Conservation (phyloP, 2,797 vertebrate genomes). For the Ambastaia sidthimunki region DNA sequence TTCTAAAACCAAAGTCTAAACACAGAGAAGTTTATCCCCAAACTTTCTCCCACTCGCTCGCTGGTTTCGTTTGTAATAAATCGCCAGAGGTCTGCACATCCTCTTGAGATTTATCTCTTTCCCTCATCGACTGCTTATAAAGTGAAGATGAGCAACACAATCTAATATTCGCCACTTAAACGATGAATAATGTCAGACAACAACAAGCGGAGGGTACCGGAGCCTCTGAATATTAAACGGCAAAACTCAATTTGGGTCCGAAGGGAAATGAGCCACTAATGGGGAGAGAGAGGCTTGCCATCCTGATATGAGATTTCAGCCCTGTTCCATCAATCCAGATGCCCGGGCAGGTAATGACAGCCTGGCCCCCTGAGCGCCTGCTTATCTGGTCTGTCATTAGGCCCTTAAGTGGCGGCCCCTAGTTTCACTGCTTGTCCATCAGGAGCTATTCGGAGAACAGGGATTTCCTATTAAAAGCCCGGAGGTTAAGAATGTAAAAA, state of each 20-base stretch:
- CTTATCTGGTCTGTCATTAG: constrained; percentile 77
- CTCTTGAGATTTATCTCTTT: constrained; percentile 67
- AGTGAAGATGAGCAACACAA: constrained; percentile 69
- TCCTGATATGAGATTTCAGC: constrained; percentile 58
- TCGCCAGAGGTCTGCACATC: constrained; percentile 57
- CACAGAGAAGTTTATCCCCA: constrained; percentile 38
- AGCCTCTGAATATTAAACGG: constrained; percentile 73
- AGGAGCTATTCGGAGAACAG: constrained; percentile 68
- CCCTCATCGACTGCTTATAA: constrained; percentile 65
- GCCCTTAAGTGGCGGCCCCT: constrained; percentile 70
- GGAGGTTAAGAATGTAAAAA: constrained; percentile 36
- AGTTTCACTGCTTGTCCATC: constrained; percentile 76
- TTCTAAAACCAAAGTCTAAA: constrained; percentile 7
- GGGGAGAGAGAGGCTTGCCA: constrained; percentile 60
- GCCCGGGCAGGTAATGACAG: constrained; percentile 34
- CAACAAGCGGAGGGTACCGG: constrained; percentile 67
- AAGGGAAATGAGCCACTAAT: constrained; percentile 72
- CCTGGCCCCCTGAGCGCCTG: constrained; percentile 60
- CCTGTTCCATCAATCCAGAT: constrained; percentile 62
- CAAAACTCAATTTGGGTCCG: constrained; percentile 76
- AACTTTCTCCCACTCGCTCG: constrained; percentile 49
- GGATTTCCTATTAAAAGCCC: constrained; percentile 59
- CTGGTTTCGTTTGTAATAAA: constrained; percentile 64
- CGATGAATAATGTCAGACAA: constrained; percentile 75
- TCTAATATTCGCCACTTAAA: constrained; percentile 78